Base-by-base conservation (phyloP, 2,888 invertebrate species). In the Lottia gigantea region DNA sequence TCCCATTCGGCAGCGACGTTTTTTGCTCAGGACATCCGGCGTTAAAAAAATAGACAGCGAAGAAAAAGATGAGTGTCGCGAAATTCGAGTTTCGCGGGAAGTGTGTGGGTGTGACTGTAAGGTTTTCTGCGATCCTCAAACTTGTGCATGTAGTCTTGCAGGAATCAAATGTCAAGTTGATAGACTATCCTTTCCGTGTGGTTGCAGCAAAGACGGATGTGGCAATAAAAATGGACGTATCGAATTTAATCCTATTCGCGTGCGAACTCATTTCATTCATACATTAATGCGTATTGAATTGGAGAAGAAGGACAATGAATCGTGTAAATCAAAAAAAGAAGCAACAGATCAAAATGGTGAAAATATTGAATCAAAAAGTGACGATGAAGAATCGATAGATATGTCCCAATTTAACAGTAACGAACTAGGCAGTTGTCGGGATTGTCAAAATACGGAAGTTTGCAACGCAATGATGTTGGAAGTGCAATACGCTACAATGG, bases 151-250 rank as follows among this genome's bases (percentile, higher is more conserved):
- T 90, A 95, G 96, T 87, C 92, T 94, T 86, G 95, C 95, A 63
- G 97, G 96, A 74, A 98, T 98, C 79, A 96, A 97, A 90, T 98
- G 98, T 88, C 97, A 97, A 91, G 97, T 98, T 69, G 98, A 98
- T 89, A 92, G 98, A 74, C 91, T 95, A 74, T 96, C 95, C 86
- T 98, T 98, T 87, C 98, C 98, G 0, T 98, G 98, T 88, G 97
- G 97, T 15, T 98, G 98, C 89, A 94, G 95, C 2, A 93, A 95
- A 80, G 97, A 97, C 83, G 95, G 96, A 65, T 98, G 98, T 89
- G 94, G 93, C 74, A 98, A 98, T 88, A 93, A 93, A 0, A 92
- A 93, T 64, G 98, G 98, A 6, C 92, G 98, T 76, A 95, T 98
- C 77, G 98, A 98, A 89, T 98, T 98, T 88, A 97, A 97, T 88